Evolutionary conservation across 2,888 invertebrate genomes (phyloP).

Genomic region (Diogma glabrata): DNA sequence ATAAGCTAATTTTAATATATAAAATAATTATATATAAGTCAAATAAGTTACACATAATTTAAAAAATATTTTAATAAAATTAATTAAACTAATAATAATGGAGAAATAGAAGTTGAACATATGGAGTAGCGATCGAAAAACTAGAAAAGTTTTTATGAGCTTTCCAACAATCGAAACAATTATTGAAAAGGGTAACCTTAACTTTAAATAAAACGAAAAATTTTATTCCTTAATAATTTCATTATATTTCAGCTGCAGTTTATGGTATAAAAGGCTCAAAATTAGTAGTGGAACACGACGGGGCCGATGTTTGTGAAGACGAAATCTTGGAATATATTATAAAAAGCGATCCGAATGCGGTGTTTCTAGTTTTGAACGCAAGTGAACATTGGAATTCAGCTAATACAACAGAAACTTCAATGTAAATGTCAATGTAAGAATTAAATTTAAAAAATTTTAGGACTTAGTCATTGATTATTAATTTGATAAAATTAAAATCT

Average conservation of each 20-base stretch:
- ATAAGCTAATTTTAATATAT: no score
- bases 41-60: no score
- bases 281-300: slow-evolving; percentile 8
- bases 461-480: no score
- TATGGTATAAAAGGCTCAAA: not conserved
- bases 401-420: not conserved
- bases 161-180: not conserved
- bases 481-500: no score
- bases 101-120: not conserved
- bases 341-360: not conserved
- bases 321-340: slow-evolving; percentile 1
- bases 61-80: no score
- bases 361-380: not conserved
- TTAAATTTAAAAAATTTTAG: not conserved
- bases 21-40: no score
- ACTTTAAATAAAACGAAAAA: no score
- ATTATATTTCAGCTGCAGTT: not conserved
- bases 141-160: not conserved
- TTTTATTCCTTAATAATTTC: no score
- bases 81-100: no score
- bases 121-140: not conserved
- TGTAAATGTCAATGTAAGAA: not conserved
- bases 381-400: not conserved
- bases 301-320: slow-evolving; percentile 10
- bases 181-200: not conserved